Evolutionary conservation across 2,888 invertebrate species (phyloP).

Genomic region (Idaea biselata): DNA sequence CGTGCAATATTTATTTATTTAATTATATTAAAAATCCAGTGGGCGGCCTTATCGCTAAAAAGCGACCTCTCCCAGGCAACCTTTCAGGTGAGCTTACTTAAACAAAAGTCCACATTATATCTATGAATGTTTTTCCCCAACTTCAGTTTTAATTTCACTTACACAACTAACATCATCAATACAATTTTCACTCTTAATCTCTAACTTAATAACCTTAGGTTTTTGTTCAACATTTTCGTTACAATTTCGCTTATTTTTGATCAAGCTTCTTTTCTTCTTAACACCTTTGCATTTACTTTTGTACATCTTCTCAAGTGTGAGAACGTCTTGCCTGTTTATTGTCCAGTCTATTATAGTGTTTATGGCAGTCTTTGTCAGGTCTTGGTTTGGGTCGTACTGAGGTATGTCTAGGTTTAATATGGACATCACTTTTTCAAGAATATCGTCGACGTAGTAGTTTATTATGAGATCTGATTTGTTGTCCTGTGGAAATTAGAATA

Average conservation of each 20-base stretch:
- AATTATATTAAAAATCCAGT: no score
- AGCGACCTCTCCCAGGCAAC: no score
- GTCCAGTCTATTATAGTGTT: constrained; percentile 85
- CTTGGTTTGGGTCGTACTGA: constrained; percentile 82
- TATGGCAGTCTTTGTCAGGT: constrained; percentile 83
- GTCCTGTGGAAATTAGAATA: constrained; percentile 79
- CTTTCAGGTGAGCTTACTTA: no score
- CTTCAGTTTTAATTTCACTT: constrained; percentile 24
- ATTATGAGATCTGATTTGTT: constrained; percentile 94
- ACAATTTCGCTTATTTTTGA: constrained; percentile 57
- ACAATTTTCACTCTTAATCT: constrained; percentile 42
- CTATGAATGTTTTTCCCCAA: not conserved
- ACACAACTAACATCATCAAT: not conserved
- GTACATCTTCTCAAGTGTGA: constrained; percentile 82
- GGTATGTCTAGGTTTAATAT: constrained; percentile 87
- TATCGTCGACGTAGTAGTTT: constrained; percentile 92
- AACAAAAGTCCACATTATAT: no score
- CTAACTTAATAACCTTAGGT: constrained; percentile 57
- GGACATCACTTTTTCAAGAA: constrained; percentile 87
- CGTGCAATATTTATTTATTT: no score
- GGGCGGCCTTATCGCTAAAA: no score
- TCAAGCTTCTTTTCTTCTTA: constrained; percentile 63
- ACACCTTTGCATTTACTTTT: constrained; percentile 73
- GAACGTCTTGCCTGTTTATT: constrained; percentile 81
- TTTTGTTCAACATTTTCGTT: constrained; percentile 41